These are phyloP conservation scores for Synanthedon tipuliformis DNA, from an alignment of 2,888 invertebrate species.

Conservation along the genomic window DNA sequence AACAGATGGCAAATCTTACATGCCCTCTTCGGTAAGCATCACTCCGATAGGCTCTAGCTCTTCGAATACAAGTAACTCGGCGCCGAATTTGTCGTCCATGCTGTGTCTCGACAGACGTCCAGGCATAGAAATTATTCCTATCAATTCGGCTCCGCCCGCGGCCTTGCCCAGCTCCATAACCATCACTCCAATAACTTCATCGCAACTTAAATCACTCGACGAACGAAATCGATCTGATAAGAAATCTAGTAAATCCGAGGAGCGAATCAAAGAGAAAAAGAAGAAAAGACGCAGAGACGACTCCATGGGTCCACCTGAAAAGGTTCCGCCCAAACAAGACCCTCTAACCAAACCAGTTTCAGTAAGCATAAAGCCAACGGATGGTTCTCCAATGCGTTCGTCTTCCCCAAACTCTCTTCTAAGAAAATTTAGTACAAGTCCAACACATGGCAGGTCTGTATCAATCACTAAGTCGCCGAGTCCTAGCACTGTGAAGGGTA, in stretches of 20 bases:
- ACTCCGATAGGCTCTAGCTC: constrained; percentile 58
- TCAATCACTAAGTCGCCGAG: constrained; percentile 74
- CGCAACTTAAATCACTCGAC: constrained; percentile 63
- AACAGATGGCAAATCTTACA: constrained; percentile 66
- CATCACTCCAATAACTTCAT: constrained; percentile 82
- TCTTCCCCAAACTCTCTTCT: constrained; percentile 75
- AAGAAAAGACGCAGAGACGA: constrained; percentile 81
- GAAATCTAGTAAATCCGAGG: constrained; percentile 54
- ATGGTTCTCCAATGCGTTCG: constrained; percentile 72
- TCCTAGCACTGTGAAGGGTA: constrained; percentile 46
- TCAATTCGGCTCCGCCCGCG: constrained; percentile 73
- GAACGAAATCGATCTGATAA: constrained; percentile 58
- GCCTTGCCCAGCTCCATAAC: constrained; percentile 84
- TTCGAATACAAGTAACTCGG: constrained; percentile 73
- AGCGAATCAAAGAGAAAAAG: constrained; percentile 74
- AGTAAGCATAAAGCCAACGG: constrained; percentile 78
- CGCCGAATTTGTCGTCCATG: constrained; percentile 69
- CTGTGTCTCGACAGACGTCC: constrained; percentile 76
- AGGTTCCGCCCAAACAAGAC: constrained; percentile 80
- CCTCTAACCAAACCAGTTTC: constrained; percentile 78
- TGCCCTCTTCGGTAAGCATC: constrained; percentile 66
- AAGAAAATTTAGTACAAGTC: constrained; percentile 79
- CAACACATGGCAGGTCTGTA: constrained; percentile 74
- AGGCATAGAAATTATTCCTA: constrained; percentile 88
- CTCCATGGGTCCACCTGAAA: constrained; percentile 86